Evolutionary conservation across 2,113 vertebrate species (phyloP).

Genomic region (Pipa parva): DNA sequence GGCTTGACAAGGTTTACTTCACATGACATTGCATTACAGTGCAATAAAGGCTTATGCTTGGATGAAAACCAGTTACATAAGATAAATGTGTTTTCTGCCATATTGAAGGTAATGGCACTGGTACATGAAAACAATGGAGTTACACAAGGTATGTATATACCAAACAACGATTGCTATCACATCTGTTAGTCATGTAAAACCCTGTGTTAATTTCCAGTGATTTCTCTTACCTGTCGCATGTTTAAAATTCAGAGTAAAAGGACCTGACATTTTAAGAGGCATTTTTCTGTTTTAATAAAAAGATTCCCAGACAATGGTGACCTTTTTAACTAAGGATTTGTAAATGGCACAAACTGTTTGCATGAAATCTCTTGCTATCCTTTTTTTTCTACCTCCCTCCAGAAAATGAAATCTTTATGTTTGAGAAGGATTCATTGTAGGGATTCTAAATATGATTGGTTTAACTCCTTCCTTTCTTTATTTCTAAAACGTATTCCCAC

Average conservation of each 20-base stretch:
- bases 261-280: constrained; percentile 69
- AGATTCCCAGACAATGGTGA: constrained; percentile 64
- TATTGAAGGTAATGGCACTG: no score
- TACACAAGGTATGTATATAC: no score
- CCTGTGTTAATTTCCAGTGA: constrained; percentile 1
- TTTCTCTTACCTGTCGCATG: constrained; percentile 29
- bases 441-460: constrained; percentile 6
- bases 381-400: constrained; percentile 15
- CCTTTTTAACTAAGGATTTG: constrained; percentile 79
- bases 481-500: no score
- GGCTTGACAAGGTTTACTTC: no score
- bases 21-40: no score
- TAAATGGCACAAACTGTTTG: constrained; percentile 72
- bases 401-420: constrained; percentile 35
- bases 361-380: constrained; percentile 59
- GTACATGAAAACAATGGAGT: no score
- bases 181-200: no score
- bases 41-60: no score
- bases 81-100: no score
- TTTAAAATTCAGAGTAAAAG: constrained; percentile 63
- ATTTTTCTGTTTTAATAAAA: constrained; percentile 66
- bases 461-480: constrained; percentile 10
- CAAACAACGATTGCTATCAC: no score
- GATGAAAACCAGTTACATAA: no score
- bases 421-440: constrained; percentile 19